phyloP scores from a whole-genome alignment of 2,888 invertebrate species.

The Molanna angustata region DNA sequence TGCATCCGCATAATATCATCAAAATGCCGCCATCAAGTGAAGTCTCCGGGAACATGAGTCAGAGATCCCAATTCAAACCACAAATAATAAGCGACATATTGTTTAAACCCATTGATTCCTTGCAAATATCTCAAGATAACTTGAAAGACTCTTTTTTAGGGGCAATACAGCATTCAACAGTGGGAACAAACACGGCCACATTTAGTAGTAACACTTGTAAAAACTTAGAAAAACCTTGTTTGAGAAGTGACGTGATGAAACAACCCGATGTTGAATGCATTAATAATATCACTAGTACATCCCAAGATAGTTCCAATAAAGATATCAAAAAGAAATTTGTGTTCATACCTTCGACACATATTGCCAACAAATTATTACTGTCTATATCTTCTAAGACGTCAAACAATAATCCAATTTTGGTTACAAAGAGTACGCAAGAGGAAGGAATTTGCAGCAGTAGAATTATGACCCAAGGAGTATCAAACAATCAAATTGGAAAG shows the following conservation, averaged over 20 bases:
- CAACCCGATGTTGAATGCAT: neutral
- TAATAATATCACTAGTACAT: neutral
- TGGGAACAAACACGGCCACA: neutral
- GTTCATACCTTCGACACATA: slow-evolving; percentile 46
- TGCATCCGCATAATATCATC: slow-evolving; percentile 23
- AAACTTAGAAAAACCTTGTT: neutral
- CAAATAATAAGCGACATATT: slow-evolving; percentile 11
- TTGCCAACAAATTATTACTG: slow-evolving; percentile 43
- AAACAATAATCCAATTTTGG: slow-evolving; percentile 43
- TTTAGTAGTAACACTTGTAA: neutral
- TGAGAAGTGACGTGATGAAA: neutral
- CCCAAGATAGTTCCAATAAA: slow-evolving; percentile 12
- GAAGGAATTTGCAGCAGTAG: too few relatives aligned
- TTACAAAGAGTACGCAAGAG: slow-evolving; percentile 27
- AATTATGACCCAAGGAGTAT: neutral
- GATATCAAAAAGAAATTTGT: slow-evolving; percentile 49
- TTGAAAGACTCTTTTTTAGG: neutral
- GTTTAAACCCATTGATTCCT: slow-evolving; percentile 3
- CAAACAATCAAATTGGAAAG: slow-evolving; percentile 35
- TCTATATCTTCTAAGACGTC: slow-evolving; percentile 43
- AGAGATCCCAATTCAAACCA: neutral
- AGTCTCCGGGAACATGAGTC: neutral
- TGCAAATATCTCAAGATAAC: neutral
- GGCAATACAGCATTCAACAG: neutral
- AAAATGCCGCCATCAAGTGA: slow-evolving; percentile 12